Percentiles rank a stretch among this genome's conserved stretches.
Evolutionary conservation across 2,888 invertebrate species (phyloP).

Genomic region (Agonopterix alstromeriana): DNA sequence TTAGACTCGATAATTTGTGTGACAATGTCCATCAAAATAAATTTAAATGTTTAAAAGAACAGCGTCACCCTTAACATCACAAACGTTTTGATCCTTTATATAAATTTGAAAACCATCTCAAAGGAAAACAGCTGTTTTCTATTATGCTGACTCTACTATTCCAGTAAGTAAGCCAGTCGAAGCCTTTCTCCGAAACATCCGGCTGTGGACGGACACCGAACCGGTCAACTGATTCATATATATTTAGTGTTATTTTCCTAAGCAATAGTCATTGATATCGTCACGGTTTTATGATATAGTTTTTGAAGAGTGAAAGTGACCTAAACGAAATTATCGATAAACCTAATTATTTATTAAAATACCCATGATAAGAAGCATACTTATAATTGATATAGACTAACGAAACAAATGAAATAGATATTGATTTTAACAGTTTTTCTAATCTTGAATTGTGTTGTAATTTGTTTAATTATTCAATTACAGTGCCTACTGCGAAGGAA

Average conservation of each 20-base stretch:
- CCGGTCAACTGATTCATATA: slow-evolving; percentile 22
- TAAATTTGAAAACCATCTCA: not conserved
- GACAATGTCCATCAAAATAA: no score
- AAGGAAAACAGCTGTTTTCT: not conserved
- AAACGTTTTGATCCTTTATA: not conserved
- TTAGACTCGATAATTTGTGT: no score
- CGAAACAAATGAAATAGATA: no score
- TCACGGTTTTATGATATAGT: not conserved
- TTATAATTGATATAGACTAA: no score
- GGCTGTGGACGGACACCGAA: slow-evolving; percentile 21
- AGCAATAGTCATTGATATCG: not conserved
- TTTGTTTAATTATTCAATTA: no score
- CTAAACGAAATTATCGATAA: not conserved
- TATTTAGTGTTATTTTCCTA: slow-evolving; percentile 2
- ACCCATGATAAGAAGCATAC: no score
- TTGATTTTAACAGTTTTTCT: no score
- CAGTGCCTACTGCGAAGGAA: no score
- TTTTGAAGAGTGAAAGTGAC: not conserved
- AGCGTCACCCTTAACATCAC: not conserved
- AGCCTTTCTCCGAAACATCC: slow-evolving; percentile 51
- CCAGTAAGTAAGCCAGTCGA: slow-evolving; percentile 21
- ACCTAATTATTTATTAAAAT: no score
- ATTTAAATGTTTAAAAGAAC: no score
- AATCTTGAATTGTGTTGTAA: no score
- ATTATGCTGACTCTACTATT: slow-evolving; percentile 12